These are phyloP conservation scores for Atrichornis clamosus DNA, from an alignment of 2,113 vertebrate species.

Conservation along the genomic window DNA sequence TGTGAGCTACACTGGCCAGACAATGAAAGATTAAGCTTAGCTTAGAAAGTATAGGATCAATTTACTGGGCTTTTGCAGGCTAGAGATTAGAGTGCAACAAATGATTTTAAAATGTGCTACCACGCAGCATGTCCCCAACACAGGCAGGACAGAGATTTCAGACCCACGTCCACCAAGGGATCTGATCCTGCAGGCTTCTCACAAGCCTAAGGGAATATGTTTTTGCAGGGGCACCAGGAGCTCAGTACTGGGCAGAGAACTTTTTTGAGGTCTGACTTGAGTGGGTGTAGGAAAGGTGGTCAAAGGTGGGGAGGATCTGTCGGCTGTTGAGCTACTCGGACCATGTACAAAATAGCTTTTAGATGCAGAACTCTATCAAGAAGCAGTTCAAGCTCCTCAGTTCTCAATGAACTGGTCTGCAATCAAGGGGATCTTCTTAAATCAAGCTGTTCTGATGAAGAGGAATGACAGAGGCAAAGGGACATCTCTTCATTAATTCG, in stretches of 20 bases:
- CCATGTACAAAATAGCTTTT: background rate
- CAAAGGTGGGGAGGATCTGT: background rate
- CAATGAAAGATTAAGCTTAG: constrained; percentile 1
- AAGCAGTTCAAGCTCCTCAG: background rate
- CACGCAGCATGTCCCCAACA: background rate
- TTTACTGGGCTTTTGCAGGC: background rate
- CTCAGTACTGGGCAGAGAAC: background rate
- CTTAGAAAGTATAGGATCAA: constrained; percentile 15
- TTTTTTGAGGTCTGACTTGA: background rate
- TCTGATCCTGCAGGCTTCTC: background rate
- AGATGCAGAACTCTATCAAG: background rate
- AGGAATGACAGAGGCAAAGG: background rate
- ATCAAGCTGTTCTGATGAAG: background rate
- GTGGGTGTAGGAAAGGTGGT: background rate
- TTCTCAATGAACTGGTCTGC: background rate
- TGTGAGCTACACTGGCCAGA: background rate
- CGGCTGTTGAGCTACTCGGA: background rate
- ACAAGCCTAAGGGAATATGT: background rate
- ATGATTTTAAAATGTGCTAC: background rate
- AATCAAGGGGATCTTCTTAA: background rate
- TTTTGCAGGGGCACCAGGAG: background rate
- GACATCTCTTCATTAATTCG: background rate
- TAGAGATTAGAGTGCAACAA: background rate
- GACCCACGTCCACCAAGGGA: fast-evolving
- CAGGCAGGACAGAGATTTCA: background rate